phyloP scores from a whole-genome alignment of 2,888 invertebrate species.

The Enoplolaimus lenunculus region DNA sequence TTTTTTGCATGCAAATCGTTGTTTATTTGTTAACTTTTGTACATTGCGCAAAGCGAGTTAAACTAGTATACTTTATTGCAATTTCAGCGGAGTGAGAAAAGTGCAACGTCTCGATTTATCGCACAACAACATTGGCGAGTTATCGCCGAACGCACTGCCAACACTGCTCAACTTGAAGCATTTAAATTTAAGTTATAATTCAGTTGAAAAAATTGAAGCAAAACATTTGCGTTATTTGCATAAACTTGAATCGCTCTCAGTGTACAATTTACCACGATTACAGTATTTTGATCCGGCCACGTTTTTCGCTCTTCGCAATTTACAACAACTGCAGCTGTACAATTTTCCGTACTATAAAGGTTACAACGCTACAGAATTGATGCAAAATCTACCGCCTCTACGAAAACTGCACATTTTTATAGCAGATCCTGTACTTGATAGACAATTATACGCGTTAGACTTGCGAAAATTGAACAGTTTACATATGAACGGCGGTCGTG shows the following conservation, averaged over 20 bases:
- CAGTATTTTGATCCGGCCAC: slow-evolving; percentile 26
- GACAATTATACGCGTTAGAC: slow-evolving; percentile 14
- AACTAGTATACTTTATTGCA: neutral
- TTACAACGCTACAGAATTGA: slow-evolving; percentile 28
- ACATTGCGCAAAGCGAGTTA: too few species aligned
- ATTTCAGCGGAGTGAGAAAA: slow-evolving; percentile 18
- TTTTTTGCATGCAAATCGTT: too few species aligned
- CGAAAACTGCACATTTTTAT: slow-evolving; percentile 26
- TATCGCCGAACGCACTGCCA: slow-evolving; percentile 23
- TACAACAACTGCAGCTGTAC: slow-evolving; percentile 28
- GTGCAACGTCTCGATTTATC: slow-evolving; percentile 22
- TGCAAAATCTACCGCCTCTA: slow-evolving; percentile 32
- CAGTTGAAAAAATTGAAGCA: slow-evolving; percentile 26
- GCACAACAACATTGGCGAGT: slow-evolving; percentile 9
- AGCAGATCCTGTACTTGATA: neutral
- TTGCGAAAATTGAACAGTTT: slow-evolving; percentile 11
- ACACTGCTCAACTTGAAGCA: slow-evolving; percentile 30
- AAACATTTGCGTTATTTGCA: slow-evolving; percentile 16
- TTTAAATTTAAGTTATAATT: slow-evolving; percentile 34
- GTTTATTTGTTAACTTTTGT: too few species aligned
- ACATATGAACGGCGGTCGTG: slow-evolving; percentile 5
- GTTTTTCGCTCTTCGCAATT: slow-evolving; percentile 29
- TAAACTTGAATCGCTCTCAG: slow-evolving; percentile 23
- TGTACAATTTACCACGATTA: slow-evolving; percentile 31
- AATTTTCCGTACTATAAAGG: slow-evolving; percentile 27